Percentiles rank a stretch among this genome's conserved stretches.
These are phyloP conservation scores for Drosophila nr. medialis DNA, from an alignment of 2,888 invertebrate genomes.

Conservation along the genomic window DNA sequence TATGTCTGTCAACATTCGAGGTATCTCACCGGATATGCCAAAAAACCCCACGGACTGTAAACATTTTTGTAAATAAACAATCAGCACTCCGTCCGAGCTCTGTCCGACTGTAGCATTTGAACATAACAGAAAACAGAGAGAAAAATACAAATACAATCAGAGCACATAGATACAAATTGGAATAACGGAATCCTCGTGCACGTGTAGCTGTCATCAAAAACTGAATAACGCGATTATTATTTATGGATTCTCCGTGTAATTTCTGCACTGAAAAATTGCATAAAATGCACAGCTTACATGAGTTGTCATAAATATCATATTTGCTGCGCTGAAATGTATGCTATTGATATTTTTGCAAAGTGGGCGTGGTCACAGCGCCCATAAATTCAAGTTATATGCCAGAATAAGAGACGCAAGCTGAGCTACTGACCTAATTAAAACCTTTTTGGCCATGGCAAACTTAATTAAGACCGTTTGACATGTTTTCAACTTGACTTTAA, in stretches of 20 bases:
- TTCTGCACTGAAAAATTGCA: background rate
- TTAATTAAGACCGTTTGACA: constrained; percentile 55
- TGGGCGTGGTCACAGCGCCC: background rate
- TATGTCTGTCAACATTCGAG: background rate
- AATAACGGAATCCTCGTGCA: constrained; percentile 4
- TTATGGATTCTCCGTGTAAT: constrained; percentile 35
- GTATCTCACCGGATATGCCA: background rate
- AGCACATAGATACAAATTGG: background rate
- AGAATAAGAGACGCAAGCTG: background rate
- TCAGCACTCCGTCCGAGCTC: background rate
- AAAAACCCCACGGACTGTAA: constrained; percentile 5
- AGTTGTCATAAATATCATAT: constrained; percentile 4
- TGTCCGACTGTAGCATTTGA: background rate
- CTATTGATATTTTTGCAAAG: constrained; percentile 17
- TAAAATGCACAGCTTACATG: background rate
- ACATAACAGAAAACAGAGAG: background rate
- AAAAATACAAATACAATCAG: background rate
- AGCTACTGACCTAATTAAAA: constrained; percentile 45
- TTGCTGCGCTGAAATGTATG: constrained; percentile 30
- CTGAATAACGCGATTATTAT: constrained; percentile 17
- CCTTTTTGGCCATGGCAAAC: constrained; percentile 9
- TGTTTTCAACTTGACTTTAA: constrained; percentile 46
- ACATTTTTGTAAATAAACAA: constrained; percentile 10
- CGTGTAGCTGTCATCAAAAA: constrained; percentile 9
- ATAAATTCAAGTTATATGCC: background rate